A percentile compares a stretch with the other conserved stretches of the same genome.
phyloP scores from a whole-genome alignment of 2,888 invertebrate genomes.

The Zygogramma bicolorata region DNA sequence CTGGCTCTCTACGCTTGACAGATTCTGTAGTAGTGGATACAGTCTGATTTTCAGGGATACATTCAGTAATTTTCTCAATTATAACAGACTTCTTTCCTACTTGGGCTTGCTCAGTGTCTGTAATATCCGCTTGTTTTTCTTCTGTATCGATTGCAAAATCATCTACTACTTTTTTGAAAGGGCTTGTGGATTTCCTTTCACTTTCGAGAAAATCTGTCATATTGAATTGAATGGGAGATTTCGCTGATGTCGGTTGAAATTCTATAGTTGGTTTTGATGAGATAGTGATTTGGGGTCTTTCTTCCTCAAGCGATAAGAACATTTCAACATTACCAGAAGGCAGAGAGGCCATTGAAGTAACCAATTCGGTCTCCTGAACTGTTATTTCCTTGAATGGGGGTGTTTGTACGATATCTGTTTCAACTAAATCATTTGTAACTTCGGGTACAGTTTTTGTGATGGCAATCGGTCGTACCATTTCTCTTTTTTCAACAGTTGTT shows the following conservation, averaged over 20 bases:
- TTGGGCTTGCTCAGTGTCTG: too few species aligned
- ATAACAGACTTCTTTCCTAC: too few species aligned
- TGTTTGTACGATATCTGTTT: background rate
- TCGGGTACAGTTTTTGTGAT: background rate
- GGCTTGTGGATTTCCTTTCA: constrained; percentile 37
- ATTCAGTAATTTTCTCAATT: background rate
- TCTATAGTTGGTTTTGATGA: background rate
- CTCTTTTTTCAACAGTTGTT: background rate
- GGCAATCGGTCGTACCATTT: background rate
- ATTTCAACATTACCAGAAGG: constrained; percentile 63
- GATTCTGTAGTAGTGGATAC: background rate
- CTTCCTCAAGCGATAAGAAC: constrained; percentile 51
- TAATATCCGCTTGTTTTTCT: too few species aligned
- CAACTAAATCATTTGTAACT: background rate
- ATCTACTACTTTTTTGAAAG: background rate
- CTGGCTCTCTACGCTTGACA: constrained; percentile 49
- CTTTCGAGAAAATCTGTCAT: constrained; percentile 43
- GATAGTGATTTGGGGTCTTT: constrained; percentile 30
- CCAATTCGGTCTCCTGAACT: constrained; percentile 39
- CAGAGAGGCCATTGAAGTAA: constrained; percentile 44
- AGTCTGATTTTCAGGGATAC: background rate
- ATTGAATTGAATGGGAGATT: constrained; percentile 9
- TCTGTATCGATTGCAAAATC: background rate
- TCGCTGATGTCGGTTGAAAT: constrained; percentile 10
- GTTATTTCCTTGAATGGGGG: constrained; percentile 17